Conservation (phyloP, 2,797 vertebrate species). For the Leptoclinus maculatus region DNA sequence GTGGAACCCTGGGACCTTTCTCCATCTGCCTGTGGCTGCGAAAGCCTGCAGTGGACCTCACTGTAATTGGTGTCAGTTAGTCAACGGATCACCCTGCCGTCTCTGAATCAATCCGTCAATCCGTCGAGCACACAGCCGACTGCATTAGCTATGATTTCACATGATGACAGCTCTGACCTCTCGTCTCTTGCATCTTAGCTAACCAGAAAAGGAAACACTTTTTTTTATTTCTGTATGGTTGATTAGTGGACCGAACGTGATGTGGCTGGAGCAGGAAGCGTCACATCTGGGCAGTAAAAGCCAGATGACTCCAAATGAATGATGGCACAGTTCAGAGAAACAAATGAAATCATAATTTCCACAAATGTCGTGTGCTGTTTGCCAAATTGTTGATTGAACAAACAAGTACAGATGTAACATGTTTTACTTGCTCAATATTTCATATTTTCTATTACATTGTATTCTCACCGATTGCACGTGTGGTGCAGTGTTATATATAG, state of each 20-base stretch:
- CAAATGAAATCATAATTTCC: slow-evolving; percentile 29
- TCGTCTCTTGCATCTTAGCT: slow-evolving; percentile 9
- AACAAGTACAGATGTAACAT: slow-evolving; percentile 24
- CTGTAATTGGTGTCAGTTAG: slow-evolving; percentile 72
- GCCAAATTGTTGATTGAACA: slow-evolving; percentile 32
- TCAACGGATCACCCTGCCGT: slow-evolving; percentile 18
- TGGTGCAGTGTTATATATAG: neutral
- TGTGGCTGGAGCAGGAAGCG: slow-evolving; percentile 40
- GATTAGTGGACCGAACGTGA: slow-evolving; percentile 24
- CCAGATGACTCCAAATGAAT: slow-evolving; percentile 45
- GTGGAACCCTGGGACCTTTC: slow-evolving; percentile 40
- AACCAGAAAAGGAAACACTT: neutral
- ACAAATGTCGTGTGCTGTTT: slow-evolving; percentile 12
- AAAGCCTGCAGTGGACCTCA: slow-evolving; percentile 51
- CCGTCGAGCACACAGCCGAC: slow-evolving; percentile 16
- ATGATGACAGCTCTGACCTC: slow-evolving; percentile 23
- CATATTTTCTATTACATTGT: neutral
- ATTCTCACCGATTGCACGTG: neutral
- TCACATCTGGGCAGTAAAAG: slow-evolving; percentile 60
- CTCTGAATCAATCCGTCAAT: slow-evolving; percentile 50
- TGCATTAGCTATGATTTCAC: slow-evolving; percentile 46
- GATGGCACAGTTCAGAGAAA: slow-evolving; percentile 33
- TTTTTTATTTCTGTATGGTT: neutral
- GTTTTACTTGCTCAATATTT: neutral
- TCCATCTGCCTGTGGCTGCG: slow-evolving; percentile 36